phyloP scores from a whole-genome alignment of 2,888 invertebrate species.

The Pharmacophagus antenor region DNA sequence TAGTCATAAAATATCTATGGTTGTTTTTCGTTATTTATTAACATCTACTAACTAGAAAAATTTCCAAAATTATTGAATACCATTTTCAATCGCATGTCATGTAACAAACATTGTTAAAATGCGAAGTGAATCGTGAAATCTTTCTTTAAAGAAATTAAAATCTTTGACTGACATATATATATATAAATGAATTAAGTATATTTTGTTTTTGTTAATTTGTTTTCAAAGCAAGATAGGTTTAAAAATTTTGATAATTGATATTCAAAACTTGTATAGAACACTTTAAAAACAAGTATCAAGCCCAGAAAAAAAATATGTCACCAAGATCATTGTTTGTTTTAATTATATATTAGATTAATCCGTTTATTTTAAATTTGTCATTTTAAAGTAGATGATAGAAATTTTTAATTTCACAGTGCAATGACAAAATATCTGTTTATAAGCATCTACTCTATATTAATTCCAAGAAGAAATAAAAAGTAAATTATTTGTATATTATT shows the following conservation, averaged over 20 bases:
- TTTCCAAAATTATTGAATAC: too few species aligned
- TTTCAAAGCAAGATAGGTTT: background rate
- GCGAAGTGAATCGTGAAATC: too few species aligned
- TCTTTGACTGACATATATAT: too few species aligned
- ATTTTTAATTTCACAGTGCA: background rate
- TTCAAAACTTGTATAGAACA: background rate
- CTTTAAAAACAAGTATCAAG: background rate
- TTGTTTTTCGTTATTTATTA: too few species aligned
- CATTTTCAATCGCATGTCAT: too few species aligned
- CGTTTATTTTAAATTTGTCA: background rate
- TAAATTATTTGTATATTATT: too few species aligned
- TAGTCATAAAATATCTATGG: too few species aligned
- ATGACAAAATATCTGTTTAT: background rate
- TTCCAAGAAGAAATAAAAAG: background rate
- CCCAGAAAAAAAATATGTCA: background rate
- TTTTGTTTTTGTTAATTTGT: too few species aligned
- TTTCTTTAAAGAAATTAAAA: too few species aligned
- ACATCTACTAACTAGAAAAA: too few species aligned
- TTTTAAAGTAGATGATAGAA: background rate
- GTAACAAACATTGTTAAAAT: too few species aligned
- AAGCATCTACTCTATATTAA: background rate
- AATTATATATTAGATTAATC: background rate
- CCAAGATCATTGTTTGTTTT: background rate
- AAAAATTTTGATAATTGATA: background rate
- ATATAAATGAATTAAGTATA: too few species aligned